Base-by-base conservation (phyloP, 2,797 vertebrate species). In the Sparidentex hasta region DNA sequence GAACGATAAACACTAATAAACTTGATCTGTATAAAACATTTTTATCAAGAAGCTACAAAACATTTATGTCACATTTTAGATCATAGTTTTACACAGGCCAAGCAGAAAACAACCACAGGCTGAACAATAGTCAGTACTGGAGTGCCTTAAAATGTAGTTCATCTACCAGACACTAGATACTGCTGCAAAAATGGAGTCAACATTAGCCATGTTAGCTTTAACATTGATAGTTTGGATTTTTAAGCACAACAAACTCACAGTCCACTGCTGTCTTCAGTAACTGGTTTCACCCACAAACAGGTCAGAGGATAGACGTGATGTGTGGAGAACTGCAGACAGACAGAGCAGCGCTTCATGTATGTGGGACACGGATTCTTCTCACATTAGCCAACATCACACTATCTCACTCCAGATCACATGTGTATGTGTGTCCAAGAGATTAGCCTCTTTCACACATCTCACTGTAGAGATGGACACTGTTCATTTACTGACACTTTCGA, bases 241-340 rank as follows among this genome's bases (percentile, higher is more conserved):
- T 43, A 25, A 23, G 67, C 25, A 71, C 9, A 23, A 27, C 46
- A 69, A 74, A 97, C 98, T 97, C 95, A 99, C 98, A 96, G 91
- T 68, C 93, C 95, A 25, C 92, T 91, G 84, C 90, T 54, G 90
- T 98, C 96, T 79, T 98, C 97, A 56, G 96, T 97, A 63, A 98
- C 84, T 47, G 97, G 96, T 90, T 98, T 98, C 71, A 96, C 96
- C 98, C 98, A 99, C 52, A 99, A 89, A 0, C 97, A 98, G 65
- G 95, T 96, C 90, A 99, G 94, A 48, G 96, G 96, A 79, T 97
- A 99, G 81, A 98, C 84, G 65, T 96, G 96, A 83, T 98, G 96
- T 0, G 97, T 97, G 85, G 98, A 98, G 83, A 99, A 99, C 98
- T 99, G 94, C 3, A 76, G 51, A 71, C 44, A 66, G 16, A 74